phyloP scores from a whole-genome alignment of 2,113 vertebrate species.

The Microcebus jonahi region DNA sequence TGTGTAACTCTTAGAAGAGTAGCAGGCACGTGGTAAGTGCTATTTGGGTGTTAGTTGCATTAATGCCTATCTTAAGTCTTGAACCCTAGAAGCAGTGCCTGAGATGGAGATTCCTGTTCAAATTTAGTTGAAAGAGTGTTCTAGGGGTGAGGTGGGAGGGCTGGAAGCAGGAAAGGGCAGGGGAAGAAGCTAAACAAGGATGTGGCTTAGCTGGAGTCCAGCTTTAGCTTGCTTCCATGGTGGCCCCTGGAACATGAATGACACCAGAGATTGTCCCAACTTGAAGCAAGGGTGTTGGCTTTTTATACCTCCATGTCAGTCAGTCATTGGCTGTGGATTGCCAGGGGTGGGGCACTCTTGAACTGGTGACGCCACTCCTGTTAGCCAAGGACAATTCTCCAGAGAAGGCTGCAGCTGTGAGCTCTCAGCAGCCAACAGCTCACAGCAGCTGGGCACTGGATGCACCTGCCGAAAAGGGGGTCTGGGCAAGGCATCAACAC shows the following conservation, averaged over 20 bases:
- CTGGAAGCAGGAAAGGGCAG: not conserved
- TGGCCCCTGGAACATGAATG: not conserved
- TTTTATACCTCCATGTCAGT: not conserved
- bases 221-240: not conserved
- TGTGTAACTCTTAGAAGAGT: not conserved
- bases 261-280: not conserved
- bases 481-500: not conserved
- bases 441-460: not conserved
- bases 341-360: not conserved
- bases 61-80: not conserved
- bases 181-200: not conserved
- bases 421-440: not conserved
- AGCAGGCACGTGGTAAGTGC: not conserved
- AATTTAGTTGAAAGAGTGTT: not conserved
- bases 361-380: not conserved
- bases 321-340: not conserved
- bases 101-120: not conserved
- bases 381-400: not conserved
- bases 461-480: not conserved
- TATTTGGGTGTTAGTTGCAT: not conserved
- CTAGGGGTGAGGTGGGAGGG: not conserved
- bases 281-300: not conserved
- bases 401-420: constrained; percentile 8
- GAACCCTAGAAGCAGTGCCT: not conserved
- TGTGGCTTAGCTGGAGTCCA: not conserved